phyloP scores from a whole-genome alignment of 2,797 vertebrate species.

The Sebastes cheni region DNA sequence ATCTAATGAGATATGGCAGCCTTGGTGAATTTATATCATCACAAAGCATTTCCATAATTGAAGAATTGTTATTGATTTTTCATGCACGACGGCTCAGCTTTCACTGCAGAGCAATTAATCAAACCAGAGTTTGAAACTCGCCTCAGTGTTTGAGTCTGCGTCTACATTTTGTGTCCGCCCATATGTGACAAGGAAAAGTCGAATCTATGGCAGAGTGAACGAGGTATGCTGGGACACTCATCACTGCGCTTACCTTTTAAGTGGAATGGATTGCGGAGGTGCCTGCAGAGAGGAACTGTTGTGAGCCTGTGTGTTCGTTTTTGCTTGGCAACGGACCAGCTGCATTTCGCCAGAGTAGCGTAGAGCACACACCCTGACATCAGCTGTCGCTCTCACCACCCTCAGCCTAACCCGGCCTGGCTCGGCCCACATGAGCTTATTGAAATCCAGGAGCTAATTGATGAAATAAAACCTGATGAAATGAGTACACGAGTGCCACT shows the following conservation, averaged over 20 bases:
- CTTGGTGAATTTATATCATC: constrained; percentile 40
- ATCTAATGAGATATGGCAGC: constrained; percentile 32
- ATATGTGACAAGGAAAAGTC: constrained; percentile 9
- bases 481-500: neutral
- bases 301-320: constrained; percentile 70
- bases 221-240: constrained; percentile 21
- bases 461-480: constrained; percentile 18
- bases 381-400: constrained; percentile 81
- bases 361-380: constrained; percentile 70
- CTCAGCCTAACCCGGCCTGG: constrained; percentile 36
- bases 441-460: constrained; percentile 39
- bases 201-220: constrained; percentile 7
- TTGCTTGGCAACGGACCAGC: constrained; percentile 79
- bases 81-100: constrained; percentile 27
- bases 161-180: constrained; percentile 10
- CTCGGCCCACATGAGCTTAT: constrained; percentile 15
- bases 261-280: constrained; percentile 63
- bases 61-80: constrained; percentile 63
- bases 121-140: constrained; percentile 15
- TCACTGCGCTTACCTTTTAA: constrained; percentile 56
- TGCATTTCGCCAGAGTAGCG: constrained; percentile 67
- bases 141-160: constrained; percentile 19
- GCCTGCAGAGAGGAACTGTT: constrained; percentile 70
- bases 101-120: constrained; percentile 41
- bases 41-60: constrained; percentile 52